These are phyloP conservation scores for Rhabdornis inornatus DNA, from an alignment of 2,113 vertebrate species.

Conservation along the genomic window DNA sequence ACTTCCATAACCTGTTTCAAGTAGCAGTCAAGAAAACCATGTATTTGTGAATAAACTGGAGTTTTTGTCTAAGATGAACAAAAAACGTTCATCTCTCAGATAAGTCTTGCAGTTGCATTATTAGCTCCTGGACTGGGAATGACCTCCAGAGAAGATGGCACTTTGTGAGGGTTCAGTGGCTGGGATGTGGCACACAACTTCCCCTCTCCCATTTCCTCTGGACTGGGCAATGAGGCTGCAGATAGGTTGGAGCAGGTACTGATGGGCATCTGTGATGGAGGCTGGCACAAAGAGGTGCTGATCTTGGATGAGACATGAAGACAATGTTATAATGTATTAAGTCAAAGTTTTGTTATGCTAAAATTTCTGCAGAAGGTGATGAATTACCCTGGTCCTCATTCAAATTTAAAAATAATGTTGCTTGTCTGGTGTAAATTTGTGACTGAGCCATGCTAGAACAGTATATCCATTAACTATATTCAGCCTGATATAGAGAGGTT, in stretches of 20 bases:
- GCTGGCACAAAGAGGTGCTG: neutral
- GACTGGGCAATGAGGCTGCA: neutral
- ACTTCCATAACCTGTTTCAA: neutral
- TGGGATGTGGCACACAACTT: neutral
- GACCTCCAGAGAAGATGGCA: rapidly evolving
- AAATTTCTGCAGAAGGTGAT: neutral
- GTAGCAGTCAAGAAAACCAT: neutral
- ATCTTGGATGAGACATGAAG: neutral
- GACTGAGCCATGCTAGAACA: neutral
- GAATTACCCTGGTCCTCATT: neutral
- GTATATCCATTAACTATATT: neutral
- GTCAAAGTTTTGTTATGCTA: neutral
- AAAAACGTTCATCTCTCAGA: rapidly evolving
- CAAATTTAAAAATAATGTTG: neutral
- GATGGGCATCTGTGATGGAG: neutral
- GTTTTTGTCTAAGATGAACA: neutral
- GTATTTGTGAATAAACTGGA: neutral
- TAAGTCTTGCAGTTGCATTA: neutral
- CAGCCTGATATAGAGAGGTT: neutral
- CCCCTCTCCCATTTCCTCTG: neutral
- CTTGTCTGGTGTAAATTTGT: neutral
- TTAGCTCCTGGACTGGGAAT: neutral
- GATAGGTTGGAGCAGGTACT: neutral
- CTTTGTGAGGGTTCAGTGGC: neutral
- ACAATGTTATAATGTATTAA: neutral